Conservation (phyloP, 2,113 vertebrate genomes). For the Lasiurus borealis region DNA sequence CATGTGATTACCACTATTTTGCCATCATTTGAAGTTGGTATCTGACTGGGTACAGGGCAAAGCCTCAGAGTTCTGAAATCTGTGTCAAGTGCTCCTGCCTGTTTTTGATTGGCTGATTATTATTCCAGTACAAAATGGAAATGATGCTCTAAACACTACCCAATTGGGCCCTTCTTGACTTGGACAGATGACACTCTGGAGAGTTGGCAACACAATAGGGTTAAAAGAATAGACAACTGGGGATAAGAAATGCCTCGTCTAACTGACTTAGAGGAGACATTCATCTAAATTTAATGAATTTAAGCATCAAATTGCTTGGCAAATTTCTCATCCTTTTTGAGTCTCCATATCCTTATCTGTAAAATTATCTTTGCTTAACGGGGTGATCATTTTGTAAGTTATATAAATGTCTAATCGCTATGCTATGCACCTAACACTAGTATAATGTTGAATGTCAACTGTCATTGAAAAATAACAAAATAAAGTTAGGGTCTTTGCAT, state of each 20-base stretch:
- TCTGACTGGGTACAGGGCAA: neutral
- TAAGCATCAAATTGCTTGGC: neutral
- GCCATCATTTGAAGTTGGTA: neutral
- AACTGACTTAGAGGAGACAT: neutral
- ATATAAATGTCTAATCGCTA: neutral
- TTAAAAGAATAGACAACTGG: neutral
- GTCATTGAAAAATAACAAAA: neutral
- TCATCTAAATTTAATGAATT: conserved; percentile 23
- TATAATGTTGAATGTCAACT: neutral
- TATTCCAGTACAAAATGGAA: neutral
- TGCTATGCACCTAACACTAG: neutral
- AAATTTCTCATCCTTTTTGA: neutral
- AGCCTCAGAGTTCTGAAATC: neutral
- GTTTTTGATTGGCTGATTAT: neutral
- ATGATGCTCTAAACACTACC: neutral
- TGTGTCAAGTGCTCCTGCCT: neutral
- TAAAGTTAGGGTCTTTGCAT: neutral
- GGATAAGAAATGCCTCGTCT: neutral
- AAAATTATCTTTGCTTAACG: neutral
- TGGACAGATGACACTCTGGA: neutral
- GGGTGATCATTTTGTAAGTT: neutral
- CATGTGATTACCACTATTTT: neutral
- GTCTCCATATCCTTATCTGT: neutral
- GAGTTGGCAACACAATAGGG: neutral
- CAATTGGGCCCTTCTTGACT: neutral